Conservation (phyloP, 64 coral and sea anemone species). For the Exaiptasia diaphana region DNA sequence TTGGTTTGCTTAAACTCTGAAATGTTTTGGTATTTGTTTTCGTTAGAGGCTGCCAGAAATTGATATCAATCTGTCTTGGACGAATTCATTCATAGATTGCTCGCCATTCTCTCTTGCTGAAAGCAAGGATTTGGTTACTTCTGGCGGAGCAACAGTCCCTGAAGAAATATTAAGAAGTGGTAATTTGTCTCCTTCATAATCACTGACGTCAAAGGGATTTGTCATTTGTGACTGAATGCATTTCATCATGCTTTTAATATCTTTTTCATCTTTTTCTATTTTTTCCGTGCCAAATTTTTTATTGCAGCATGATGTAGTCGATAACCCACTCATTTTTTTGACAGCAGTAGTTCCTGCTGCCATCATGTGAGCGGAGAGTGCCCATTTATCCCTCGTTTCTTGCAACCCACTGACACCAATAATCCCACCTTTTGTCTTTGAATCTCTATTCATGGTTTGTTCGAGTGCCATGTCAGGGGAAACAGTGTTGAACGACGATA, state of each 20-base stretch:
- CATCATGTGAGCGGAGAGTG: not conserved
- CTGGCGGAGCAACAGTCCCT: not conserved
- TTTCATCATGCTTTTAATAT: not conserved
- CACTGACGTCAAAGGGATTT: slow-evolving; percentile 29
- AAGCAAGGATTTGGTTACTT: not conserved
- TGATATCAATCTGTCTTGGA: slow-evolving; percentile 14
- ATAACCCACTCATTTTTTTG: not conserved
- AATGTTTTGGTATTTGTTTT: slow-evolving; percentile 26
- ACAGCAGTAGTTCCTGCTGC: not conserved
- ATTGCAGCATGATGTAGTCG: not conserved
- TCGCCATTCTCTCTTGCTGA: not conserved
- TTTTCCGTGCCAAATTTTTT: not conserved
- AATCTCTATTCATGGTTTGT: slow-evolving; percentile 39
- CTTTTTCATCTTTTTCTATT: slow-evolving; percentile 18
- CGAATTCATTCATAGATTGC: slow-evolving; percentile 3
- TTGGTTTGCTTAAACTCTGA: not conserved
- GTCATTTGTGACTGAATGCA: not conserved
- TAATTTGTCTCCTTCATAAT: not conserved
- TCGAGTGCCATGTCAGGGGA: slow-evolving; percentile 47
- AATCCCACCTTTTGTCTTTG: slow-evolving; percentile 29
- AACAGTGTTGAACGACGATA: not conserved
- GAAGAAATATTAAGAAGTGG: not conserved
- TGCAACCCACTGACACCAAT: not conserved
- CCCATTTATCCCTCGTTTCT: not conserved
- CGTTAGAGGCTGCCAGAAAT: slow-evolving; percentile 21